Evolutionary conservation across 2,888 invertebrate species (phyloP), one percentile per base, ranked within the genome.

Genomic region (Tetragonisca angustula): DNA sequence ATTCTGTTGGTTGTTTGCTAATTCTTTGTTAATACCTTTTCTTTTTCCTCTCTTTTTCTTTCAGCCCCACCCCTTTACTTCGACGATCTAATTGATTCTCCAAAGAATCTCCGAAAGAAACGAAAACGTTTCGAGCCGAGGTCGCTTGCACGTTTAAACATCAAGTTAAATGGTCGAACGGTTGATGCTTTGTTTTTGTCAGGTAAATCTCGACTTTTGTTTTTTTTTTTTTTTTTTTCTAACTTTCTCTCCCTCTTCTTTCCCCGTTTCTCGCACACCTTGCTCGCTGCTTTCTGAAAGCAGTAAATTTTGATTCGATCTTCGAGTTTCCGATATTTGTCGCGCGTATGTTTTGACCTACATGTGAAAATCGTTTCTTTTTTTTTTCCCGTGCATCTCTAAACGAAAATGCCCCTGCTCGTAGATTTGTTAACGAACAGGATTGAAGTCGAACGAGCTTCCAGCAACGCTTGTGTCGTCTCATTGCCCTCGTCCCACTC

Each of bases 281-380:
- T 13, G 56, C 32, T 13, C 11, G 13, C 4, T n/a, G 13, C n/a
- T 56, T n/a, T 15, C n/a, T 15, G 17, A 17, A 24, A 27, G 32
- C 6, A 21, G 17, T 27, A 27, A 17, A 61, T 27, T 61, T 36
- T 64, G 11, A 2, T 64, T 64, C 21, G 2, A 64, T 4, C 0
- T 27, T 61, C 27, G 24, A 19, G 27, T 9, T 24, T 6, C 19
- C 65, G 65, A 24, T 67, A 62, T 32, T 62, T 32, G 21, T 62
- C 62, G 73, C 27, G 61, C 24, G 73, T 87, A 27, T 27, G 27
- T 27, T 27, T 83, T 81, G 76, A 76, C 76, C 82, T 32, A 82
- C 64, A 80, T 82, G 68, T 64, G 17, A 4, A 24, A 59, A 62
- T 27, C 62, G 19, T 27, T 62, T 27, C n/a, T 61, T 50, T 50